A percentile compares a stretch with the other conserved stretches of the same genome.
These are phyloP conservation scores for Cepaea nemoralis DNA, from an alignment of 1,140 invertebrate species.

Conservation along the genomic window DNA sequence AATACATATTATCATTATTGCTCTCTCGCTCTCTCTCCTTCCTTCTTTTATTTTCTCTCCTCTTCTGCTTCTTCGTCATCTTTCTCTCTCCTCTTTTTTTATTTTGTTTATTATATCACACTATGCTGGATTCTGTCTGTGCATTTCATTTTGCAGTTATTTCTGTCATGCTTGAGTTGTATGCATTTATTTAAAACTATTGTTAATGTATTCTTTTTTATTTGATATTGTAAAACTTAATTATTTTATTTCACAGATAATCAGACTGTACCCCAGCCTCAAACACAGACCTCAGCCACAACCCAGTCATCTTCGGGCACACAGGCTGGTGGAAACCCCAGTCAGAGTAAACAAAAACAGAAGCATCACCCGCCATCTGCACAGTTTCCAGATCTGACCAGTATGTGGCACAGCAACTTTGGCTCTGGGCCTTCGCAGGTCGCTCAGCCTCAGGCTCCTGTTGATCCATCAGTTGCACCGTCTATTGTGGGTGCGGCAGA, in stretches of 20 bases:
- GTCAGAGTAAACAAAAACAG: conserved; percentile 17
- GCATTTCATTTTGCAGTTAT: too few relatives aligned
- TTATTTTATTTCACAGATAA: background rate
- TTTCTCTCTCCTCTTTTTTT: too few relatives aligned
- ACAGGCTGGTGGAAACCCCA: background rate
- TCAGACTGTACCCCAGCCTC: background rate
- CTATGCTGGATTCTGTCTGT: too few relatives aligned
- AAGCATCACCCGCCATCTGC: background rate
- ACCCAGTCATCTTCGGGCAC: background rate
- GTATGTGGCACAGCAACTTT: conserved; percentile 41
- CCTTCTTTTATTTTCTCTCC: too few relatives aligned
- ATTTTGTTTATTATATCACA: too few relatives aligned
- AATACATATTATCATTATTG: too few relatives aligned
- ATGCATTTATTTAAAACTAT: too few relatives aligned
- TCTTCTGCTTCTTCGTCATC: too few relatives aligned
- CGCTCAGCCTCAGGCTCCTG: background rate
- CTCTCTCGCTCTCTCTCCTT: too few relatives aligned
- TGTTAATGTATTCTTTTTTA: too few relatives aligned
- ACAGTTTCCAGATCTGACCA: conserved; percentile 32
- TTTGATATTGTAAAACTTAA: background rate
- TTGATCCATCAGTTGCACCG: background rate
- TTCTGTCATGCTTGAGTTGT: too few relatives aligned
- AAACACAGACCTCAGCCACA: background rate
- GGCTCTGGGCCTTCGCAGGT: background rate
- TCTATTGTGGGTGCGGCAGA: background rate